phyloP scores from a whole-genome alignment of 2,888 invertebrate species.

The Tachina lurida region DNA sequence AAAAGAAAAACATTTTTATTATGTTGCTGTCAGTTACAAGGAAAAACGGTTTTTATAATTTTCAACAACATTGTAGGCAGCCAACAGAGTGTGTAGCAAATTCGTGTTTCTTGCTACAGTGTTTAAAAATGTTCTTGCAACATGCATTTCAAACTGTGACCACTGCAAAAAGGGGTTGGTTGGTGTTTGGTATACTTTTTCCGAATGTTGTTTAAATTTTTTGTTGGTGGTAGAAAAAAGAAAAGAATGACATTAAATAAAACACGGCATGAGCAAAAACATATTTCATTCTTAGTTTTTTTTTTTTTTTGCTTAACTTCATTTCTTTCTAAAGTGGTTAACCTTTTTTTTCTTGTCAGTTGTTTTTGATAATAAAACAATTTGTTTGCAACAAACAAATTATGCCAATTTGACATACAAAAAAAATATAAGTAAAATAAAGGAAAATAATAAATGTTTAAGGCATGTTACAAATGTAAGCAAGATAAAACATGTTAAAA shows the following conservation, averaged over 20 bases:
- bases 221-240: slow-evolving; percentile 19
- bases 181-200: slow-evolving; percentile 5
- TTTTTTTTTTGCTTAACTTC: not conserved
- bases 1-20: not conserved
- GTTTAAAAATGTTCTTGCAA: slow-evolving; percentile 46
- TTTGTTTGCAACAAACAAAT: slow-evolving; percentile 57
- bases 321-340: slow-evolving; percentile 18
- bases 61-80: slow-evolving; percentile 52
- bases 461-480: not conserved
- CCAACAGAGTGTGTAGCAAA: slow-evolving; percentile 31
- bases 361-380: slow-evolving; percentile 47
- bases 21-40: slow-evolving; percentile 43
- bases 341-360: not conserved
- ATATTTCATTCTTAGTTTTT: slow-evolving; percentile 37
- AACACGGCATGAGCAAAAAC: slow-evolving; percentile 58
- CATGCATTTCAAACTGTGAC: slow-evolving; percentile 44
- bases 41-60: slow-evolving; percentile 47
- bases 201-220: slow-evolving; percentile 4
- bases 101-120: slow-evolving; percentile 24
- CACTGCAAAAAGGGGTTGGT: slow-evolving; percentile 30
- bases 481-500: slow-evolving; percentile 34
- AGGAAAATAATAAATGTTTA: slow-evolving; percentile 17
- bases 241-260: slow-evolving; percentile 31
- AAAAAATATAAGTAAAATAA: not conserved
- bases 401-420: slow-evolving; percentile 26